Base-by-base conservation (phyloP, 2,888 invertebrate genomes). In the Psylliodes chrysocephalus region DNA sequence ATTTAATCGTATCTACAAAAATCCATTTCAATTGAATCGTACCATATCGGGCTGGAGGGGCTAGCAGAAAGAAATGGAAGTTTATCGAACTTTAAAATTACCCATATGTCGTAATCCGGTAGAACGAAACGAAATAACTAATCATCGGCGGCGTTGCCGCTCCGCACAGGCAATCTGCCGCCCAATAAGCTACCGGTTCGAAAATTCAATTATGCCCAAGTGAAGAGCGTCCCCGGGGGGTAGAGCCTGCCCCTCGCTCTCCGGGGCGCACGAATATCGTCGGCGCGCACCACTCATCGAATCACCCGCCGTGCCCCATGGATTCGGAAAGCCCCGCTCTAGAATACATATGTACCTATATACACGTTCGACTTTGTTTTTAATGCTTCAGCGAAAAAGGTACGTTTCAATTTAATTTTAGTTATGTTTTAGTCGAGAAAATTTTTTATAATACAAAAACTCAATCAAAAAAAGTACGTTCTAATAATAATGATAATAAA, bases 131-230 rank as follows among this genome's bases (percentile, higher is more conserved):
- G 79, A 79, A 82, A 81, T 82, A 81, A 80, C 81, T 81, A 82
- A 81, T 81, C 79, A 78, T 73, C 77, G 73, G 73, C 73, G 73
- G 77, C 75, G 74, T 72, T 73, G 71, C 71, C 69, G 73, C 69
- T 49, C 54, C 54, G 74, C 76, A 65, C 67, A 57, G 68, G 69
- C 80, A 82, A 82, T 81, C 80, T 79, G 79, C 81, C 77, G 78
- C 81, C 80, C 82, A 81, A 82, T 82, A 81, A 81, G 78, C 81
- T 79, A 71, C 77, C 79, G 79, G 78, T 79, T 78, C 77, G 79
- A 79, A 80, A 81, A 82, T 82, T 82, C 82, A 81, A 82, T 82
- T 82, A 82, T 80, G 74, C 78, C 77, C 77, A 77, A 80, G 79
- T 79, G 79, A 77, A 78, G 77, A 75, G 78, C 71, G 69, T 74